Evolutionary conservation across 2,888 invertebrate genomes (phyloP), one percentile per base, ranked within the genome.

Genomic region (Nemurella pictetii): DNA sequence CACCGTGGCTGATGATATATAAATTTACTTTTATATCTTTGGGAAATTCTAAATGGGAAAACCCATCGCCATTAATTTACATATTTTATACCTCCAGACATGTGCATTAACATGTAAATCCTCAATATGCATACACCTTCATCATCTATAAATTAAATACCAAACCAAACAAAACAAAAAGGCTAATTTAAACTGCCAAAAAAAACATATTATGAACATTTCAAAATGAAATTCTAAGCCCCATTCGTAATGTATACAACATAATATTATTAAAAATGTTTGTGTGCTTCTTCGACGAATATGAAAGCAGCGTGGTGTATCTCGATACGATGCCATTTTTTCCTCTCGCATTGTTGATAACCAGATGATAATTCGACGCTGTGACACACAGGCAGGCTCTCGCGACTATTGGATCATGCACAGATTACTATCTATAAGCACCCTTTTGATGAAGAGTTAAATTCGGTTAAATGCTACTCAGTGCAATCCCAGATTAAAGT

Each of bases 151-250:
- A n/a, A n/a, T n/a, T n/a, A n/a, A n/a, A n/a, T n/a, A n/a, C n/a
- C 20, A 55, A 55, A 55, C 9, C 20, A 55, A 55, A 55, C 9
- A 55, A 15, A 12, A 55, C 55, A 55, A 55, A 55, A 12, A 15
- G 7, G 15, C 55, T 55, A 55, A 55, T 12, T 12, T 12, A 7
- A 55, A 55, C 15, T 55, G 55, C 7, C 9, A 55, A 12, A 74
- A 25, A 26, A 74, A 74, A n/a, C 15, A 74, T 25, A 74, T 7
- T 75, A 55, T 75, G 26, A 75, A 28, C 75, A 75, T 28, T 26
- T 75, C 27, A 29, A 75, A 75, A 75, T 75, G 75, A n/a, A 75
- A 75, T 75, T n/a, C n/a, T n/a, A n/a, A n/a, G n/a, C n/a, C n/a
- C n/a, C n/a, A 75, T 75, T 75, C 29, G 2, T 12, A 55, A 55